Base-by-base conservation (phyloP, 1,140 invertebrate genomes). In the Orius laevigatus region DNA sequence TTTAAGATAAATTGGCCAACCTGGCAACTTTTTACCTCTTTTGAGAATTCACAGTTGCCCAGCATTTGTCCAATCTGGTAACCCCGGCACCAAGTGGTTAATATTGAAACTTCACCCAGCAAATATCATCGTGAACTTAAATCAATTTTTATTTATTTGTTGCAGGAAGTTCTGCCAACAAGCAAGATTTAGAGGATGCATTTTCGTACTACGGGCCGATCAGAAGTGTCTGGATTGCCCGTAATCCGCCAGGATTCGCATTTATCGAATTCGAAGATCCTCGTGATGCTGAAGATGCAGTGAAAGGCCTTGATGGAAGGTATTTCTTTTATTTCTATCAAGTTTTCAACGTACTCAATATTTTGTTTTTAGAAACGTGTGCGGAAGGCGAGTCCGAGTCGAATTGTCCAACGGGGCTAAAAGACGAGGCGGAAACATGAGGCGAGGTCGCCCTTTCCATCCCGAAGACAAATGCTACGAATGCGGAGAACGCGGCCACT, bases 181-280 rank as follows among this genome's bases (percentile, higher is more conserved):
- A 88, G 62, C 83, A 86, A 59, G 86, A 93, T 63, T 63, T 94
- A 38, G 88, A 94, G 66, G 85, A 92, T 66, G 83, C 87, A 6
- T 98, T 98, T 65, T 79, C 84, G 45, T 87, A 93, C 58, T 98
- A 95, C 65, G 94, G 94, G 3, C 81, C 85, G 20, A 67, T 97
- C 53, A 76, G 82, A 54, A 94, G 89, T 69, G 89, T 96, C 14
- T 95, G 88, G 90, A 87, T 95, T 3, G 91, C 90, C 1, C 71
- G 89, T 57, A 93, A 94, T 65, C 85, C 85, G 8, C 84, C 84
- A 38, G 81, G 91, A 32, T 96, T 96, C 70, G 91, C 90, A 10
- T 96, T 96, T 69, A 84, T 96, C 12, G 90, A 95, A 65, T 96
- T 91, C 68, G 91, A 96, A 68, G 80, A 83, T 63, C 70, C 79